These are phyloP conservation scores for Azemiops feae DNA, from an alignment of 2,113 vertebrate species.

Conservation along the genomic window DNA sequence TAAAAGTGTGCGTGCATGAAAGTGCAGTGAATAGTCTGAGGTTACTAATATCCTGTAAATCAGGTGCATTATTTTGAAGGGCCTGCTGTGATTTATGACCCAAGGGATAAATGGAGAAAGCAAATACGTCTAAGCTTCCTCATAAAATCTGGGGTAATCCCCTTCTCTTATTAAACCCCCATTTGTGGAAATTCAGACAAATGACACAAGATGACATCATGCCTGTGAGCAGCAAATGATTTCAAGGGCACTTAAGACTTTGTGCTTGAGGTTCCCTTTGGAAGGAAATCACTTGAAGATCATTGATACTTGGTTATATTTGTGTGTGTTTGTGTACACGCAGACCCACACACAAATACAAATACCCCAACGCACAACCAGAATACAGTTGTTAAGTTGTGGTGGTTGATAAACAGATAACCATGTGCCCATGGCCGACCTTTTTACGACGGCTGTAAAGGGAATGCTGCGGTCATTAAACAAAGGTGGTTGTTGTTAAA, in stretches of 20 bases:
- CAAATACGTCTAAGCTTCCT: conserved; percentile 45
- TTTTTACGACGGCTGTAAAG: not conserved
- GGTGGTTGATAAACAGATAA: too few species aligned
- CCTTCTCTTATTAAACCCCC: not conserved
- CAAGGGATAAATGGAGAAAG: not conserved
- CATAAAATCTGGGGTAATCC: not conserved
- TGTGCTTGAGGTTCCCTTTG: not conserved
- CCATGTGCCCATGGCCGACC: too few species aligned
- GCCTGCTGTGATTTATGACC: not conserved
- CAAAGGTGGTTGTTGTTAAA: not conserved
- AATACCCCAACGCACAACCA: not conserved
- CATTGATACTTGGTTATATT: not conserved
- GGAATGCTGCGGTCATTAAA: not conserved
- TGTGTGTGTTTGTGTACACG: not conserved
- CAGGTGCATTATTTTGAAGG: not conserved
- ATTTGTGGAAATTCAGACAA: not conserved
- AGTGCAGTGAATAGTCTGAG: conserved; percentile 7
- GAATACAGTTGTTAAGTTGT: not conserved
- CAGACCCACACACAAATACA: too few species aligned
- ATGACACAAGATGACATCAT: not conserved
- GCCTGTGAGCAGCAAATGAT: not conserved
- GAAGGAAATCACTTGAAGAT: not conserved
- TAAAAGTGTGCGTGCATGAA: not conserved
- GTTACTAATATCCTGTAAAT: not conserved
- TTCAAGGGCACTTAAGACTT: not conserved